A percentile compares a stretch with the other conserved stretches of the same genome.
These are phyloP conservation scores for Macrostomum lignano DNA, from an alignment of 1,140 invertebrate species.

Conservation along the genomic window DNA sequence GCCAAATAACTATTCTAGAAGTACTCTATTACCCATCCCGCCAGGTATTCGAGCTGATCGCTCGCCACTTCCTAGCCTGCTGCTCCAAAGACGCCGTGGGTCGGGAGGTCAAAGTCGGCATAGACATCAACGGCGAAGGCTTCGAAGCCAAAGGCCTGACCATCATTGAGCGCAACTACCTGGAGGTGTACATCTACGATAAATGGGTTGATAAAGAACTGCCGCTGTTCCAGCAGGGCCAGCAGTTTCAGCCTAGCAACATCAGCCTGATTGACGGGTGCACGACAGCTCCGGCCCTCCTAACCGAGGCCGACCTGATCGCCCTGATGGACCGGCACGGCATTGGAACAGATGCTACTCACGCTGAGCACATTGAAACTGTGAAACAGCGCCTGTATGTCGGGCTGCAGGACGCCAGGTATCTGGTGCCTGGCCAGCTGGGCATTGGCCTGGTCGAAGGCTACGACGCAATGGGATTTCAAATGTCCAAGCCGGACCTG, in stretches of 20 bases:
- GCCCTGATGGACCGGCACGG: constrained; percentile 96
- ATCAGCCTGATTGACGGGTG: constrained; percentile 6
- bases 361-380: constrained; percentile 94
- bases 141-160: constrained; percentile 46
- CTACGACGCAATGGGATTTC: constrained; percentile 72
- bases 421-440: constrained; percentile 57
- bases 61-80: constrained; percentile 81
- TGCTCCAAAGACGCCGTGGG: constrained; percentile 71
- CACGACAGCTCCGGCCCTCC: constrained; percentile 51
- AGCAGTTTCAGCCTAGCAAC: constrained; percentile 6
- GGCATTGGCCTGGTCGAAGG: constrained; percentile 83
- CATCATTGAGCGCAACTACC: constrained; percentile 66
- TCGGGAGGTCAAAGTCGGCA: constrained; percentile 62
- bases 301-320: constrained; percentile 91
- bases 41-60: constrained; percentile 85
- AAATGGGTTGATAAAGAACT: constrained; percentile 71
- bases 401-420: constrained; percentile 35
- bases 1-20: too few relatives aligned
- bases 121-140: constrained; percentile 37
- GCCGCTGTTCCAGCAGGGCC: constrained; percentile 38
- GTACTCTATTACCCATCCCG: too few relatives aligned
- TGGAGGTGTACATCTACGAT: constrained; percentile 68
- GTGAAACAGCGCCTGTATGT: constrained; percentile 65
- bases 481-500: constrained; percentile 62
- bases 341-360: constrained; percentile 91